phyloP scores from a whole-genome alignment of 2,113 vertebrate species.

The Manacus vitellinus region DNA sequence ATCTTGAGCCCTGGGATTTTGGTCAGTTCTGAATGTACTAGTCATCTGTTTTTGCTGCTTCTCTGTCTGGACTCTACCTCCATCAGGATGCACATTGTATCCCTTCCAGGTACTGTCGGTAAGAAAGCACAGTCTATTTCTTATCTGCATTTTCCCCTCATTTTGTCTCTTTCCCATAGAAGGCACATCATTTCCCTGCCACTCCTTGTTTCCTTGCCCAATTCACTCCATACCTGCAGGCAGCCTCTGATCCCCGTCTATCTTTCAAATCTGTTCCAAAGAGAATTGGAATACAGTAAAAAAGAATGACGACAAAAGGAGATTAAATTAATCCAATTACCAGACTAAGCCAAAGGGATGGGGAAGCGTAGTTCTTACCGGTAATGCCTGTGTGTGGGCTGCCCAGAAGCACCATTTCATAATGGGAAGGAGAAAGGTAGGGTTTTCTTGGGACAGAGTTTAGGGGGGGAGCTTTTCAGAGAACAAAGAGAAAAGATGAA shows the following conservation, averaged over 20 bases:
- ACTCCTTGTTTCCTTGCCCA: background rate
- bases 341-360: conserved; percentile 1
- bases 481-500: background rate
- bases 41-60: background rate
- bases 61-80: background rate
- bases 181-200: background rate
- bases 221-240: background rate
- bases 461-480: background rate
- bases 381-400: background rate
- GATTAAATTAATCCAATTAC: conserved; percentile 65
- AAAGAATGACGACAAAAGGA: conserved; percentile 58
- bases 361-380: background rate
- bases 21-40: background rate
- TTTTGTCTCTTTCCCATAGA: background rate
- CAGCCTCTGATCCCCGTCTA: conserved; percentile 35
- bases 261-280: conserved; percentile 46
- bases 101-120: accelerated
- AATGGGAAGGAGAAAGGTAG: background rate
- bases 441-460: background rate
- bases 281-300: conserved; percentile 29
- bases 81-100: background rate
- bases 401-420: conserved; percentile 11
- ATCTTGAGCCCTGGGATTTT: conserved; percentile 23
- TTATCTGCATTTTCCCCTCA: background rate
- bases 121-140: background rate